Percentiles rank a stretch among this genome's conserved stretches.
Evolutionary conservation across 2,888 invertebrate species (phyloP).

Genomic region (Craniophora ligustri): DNA sequence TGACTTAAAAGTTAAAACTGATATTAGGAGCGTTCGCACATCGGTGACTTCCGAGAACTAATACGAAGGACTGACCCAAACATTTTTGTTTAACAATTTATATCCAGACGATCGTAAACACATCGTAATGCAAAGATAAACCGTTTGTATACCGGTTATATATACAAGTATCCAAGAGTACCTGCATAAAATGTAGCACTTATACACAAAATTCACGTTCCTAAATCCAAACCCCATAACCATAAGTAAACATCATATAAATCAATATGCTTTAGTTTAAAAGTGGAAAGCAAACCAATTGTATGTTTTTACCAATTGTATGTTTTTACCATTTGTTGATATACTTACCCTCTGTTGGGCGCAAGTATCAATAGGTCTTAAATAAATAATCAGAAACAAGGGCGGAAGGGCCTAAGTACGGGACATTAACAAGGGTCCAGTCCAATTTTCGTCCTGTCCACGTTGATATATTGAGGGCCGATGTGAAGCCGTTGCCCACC

Average conservation of each 20-base stretch:
- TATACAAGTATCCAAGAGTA: too few species aligned
- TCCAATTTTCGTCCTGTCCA: constrained; percentile 88
- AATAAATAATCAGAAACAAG: constrained; percentile 86
- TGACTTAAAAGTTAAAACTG: too few species aligned
- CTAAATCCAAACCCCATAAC: constrained; percentile 1
- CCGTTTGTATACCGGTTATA: not conserved
- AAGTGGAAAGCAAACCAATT: constrained; percentile 28
- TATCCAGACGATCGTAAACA: not conserved
- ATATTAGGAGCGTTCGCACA: not conserved
- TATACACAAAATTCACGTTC: not conserved
- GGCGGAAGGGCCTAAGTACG: constrained; percentile 83
- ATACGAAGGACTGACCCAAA: not conserved
- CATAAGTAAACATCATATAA: constrained; percentile 1
- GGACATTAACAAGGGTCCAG: constrained; percentile 88
- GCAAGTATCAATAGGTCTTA: constrained; percentile 82
- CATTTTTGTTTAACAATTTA: not conserved
- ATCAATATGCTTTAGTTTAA: constrained; percentile 20
- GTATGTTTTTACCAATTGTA: constrained; percentile 26
- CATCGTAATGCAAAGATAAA: constrained; percentile 1
- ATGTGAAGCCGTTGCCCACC: constrained; percentile 67
- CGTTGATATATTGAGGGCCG: constrained; percentile 86
- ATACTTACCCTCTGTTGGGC: constrained; percentile 59
- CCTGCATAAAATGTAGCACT: not conserved
- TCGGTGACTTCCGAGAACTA: not conserved
- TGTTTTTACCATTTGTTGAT: constrained; percentile 50